Base-by-base conservation (phyloP, 2,888 invertebrate species). In the Limnephilus rhombicus region DNA sequence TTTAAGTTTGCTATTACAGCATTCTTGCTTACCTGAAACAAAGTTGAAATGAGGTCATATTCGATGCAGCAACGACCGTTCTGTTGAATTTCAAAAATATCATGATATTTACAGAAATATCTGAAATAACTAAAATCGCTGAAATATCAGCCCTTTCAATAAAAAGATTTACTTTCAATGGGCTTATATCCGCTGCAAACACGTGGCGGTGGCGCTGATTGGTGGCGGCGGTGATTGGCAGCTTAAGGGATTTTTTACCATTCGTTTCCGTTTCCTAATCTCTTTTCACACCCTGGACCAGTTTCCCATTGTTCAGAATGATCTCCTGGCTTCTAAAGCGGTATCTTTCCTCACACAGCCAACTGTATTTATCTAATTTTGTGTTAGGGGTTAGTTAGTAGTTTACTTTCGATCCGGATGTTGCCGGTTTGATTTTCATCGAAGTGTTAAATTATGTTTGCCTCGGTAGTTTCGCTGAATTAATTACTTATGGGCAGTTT, bases 111-210 rank as follows among this genome's bases (percentile, higher is more conserved):
- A 18, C 45, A 12, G 85, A 85, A 83, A 85, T 85, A n/a, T 85
- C 37, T 31, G 80, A 68, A 68, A 68, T 68, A 68, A 68, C 68
- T 68, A 7, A 24, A 68, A 68, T 68, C 24, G 68, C 68, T 24
- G n/a, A 91, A 87, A 91, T 86, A 86, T 86, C 91, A 41, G 37
- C 34, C 45, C 49, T 91, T 81, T 45, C 41, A 68, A n/a, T 29
- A 41, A 12, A 90, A 92, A 86, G 92, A 90, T 92, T 92, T 86
- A 90, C 45, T 86, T 90, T 90, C 90, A 90, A 86, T 90, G 81
- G 80, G 90, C 85, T 90, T 90, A 92, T 92, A 90, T 92, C 85
- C 90, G 85, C 80, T 45, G 85, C 92, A 90, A 80, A 92, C 92
- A 85, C 90, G 80, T 88, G 37, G 88, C 49, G 68, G 90, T 86